phyloP scores from a whole-genome alignment of 2,113 vertebrate genomes.

The Rhinichthys klamathensis region DNA sequence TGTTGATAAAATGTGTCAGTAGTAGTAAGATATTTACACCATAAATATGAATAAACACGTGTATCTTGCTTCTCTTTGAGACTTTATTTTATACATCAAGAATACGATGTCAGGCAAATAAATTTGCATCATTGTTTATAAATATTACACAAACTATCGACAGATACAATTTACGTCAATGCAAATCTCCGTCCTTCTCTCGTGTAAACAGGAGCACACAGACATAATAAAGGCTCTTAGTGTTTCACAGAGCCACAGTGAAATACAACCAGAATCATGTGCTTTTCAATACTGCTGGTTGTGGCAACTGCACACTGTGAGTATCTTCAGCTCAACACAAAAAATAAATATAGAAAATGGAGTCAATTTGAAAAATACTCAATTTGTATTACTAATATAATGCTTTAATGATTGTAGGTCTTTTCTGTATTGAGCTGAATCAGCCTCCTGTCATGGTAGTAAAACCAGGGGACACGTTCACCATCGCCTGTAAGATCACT shows the following conservation, averaged over 20 bases:
- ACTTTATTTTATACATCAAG: too few relatives aligned
- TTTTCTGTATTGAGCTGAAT: conserved; percentile 42
- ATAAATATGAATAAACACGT: not conserved
- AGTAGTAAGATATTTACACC: not conserved
- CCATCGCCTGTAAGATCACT: conserved; percentile 39
- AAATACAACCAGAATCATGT: not conserved
- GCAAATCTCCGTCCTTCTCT: not conserved
- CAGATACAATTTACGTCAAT: not conserved
- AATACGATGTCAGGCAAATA: not conserved
- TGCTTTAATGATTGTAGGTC: not conserved
- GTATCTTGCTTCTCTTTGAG: not conserved
- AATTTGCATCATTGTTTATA: not conserved
- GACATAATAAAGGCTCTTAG: not conserved
- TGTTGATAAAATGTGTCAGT: not conserved
- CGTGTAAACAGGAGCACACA: not conserved
- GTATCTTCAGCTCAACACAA: not conserved
- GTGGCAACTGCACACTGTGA: not conserved
- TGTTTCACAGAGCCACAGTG: not conserved
- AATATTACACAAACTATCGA: not conserved
- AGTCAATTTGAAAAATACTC: too few relatives aligned
- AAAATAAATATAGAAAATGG: not conserved
- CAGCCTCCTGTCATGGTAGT: conserved; percentile 27
- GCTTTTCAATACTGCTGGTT: not conserved
- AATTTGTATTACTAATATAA: not conserved
- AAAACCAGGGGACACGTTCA: conserved; percentile 10